phyloP scores from a whole-genome alignment of 2,113 vertebrate genomes.

The Jacana jacana region DNA sequence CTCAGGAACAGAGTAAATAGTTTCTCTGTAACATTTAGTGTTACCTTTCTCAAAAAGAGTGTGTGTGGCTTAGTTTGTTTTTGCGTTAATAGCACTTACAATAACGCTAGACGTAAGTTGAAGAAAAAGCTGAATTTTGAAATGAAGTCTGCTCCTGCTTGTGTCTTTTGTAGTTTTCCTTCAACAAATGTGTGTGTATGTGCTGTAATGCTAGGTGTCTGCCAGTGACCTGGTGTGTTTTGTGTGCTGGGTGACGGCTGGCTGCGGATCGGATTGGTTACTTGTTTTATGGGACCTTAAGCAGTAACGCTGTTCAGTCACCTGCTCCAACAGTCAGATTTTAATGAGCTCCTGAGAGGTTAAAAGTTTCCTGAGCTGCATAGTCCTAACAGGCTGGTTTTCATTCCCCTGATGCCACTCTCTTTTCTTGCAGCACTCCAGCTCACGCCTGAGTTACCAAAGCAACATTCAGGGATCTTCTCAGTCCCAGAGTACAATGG shows the following conservation, averaged over 20 bases:
- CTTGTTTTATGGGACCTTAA: not conserved
- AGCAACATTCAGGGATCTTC: slow-evolving; percentile 94
- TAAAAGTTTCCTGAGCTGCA: not conserved
- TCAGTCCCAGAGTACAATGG: slow-evolving; percentile 94
- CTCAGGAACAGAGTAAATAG: not conserved
- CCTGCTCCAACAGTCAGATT: not conserved
- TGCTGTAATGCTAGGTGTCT: not conserved
- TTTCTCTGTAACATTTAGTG: not conserved
- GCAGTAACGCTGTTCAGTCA: not conserved
- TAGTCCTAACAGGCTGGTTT: not conserved
- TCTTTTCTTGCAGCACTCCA: slow-evolving; percentile 84
- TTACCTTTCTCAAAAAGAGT: not conserved
- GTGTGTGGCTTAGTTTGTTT: not conserved
- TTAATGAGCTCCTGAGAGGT: not conserved
- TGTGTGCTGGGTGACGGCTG: not conserved
- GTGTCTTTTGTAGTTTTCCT: not conserved
- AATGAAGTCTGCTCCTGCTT: not conserved
- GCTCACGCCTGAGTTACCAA: slow-evolving; percentile 97
- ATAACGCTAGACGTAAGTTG: rapidly evolving
- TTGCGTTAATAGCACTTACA: not conserved
- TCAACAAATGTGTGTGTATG: not conserved
- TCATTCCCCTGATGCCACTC: not conserved
- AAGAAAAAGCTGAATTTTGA: not conserved
- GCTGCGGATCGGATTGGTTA: not conserved
- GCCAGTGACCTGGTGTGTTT: not conserved